Base-by-base conservation (phyloP, 1,140 invertebrate species). In the Aphaenogaster rudis region DNA sequence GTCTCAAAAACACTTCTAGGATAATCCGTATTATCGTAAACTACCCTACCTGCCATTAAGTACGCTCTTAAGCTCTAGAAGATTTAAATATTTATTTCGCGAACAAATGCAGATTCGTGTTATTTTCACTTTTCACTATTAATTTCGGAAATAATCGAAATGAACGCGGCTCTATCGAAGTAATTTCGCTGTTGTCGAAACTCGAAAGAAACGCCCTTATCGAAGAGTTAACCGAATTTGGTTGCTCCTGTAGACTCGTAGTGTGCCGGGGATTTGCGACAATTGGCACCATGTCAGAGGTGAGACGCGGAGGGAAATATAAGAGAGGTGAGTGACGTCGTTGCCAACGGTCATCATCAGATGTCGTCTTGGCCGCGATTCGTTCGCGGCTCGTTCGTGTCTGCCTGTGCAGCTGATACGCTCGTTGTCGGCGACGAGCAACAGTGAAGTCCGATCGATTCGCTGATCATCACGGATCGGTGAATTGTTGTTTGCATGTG, bases 281-380 rank as follows among this genome's bases (percentile, higher is more conserved):
- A 81, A 87, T 89, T 84, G 86, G 86, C 88, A 87, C 78, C 33
- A 71, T 86, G 88, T 87, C 88, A 88, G 84, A 78, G 52, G 64
- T n/a, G 72, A 61, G 67, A 63, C 80, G 80, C 54, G 74, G 39
- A 54, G 63, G 69, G 74, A 86, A 66, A 66, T 52, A 61, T 59
- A 50, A 79, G 74, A 82, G 71, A 86, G 61, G 82, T 79, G 82
- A 79, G 74, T 79, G 82, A 78, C 71, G 72, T 86, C 39, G 82
- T 63, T 86, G 76, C 59, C 72, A 52, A 61, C 82, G 74, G 74
- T 79, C 74, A 86, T 85, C 82, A 85, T 86, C 82, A 79, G 82
- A 79, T 86, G 82, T 79, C 82, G 82, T 86, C 82, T 57, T 36
- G 82, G 50, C 82, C 15, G 61, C 74, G 74, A 86, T 66, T 66